Evolutionary conservation across 2,113 vertebrate species (phyloP).

Genomic region (Lamprotornis superbus): DNA sequence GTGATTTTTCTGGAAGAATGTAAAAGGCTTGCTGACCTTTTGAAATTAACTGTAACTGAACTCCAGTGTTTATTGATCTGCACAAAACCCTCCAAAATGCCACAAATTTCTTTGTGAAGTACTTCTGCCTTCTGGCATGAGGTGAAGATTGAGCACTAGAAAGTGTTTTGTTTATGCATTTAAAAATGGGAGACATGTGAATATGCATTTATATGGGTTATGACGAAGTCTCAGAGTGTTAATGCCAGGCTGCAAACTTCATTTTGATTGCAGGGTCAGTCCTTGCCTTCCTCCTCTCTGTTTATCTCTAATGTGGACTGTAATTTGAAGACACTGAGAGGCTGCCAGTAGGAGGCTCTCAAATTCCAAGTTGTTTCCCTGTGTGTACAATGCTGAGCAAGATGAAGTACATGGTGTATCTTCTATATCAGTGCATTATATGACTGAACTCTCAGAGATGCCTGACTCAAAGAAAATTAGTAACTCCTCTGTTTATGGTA

Average conservation of each 20-base stretch:
- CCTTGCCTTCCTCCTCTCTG: neutral
- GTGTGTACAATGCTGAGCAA: neutral
- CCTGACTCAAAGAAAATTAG: neutral
- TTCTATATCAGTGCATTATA: neutral
- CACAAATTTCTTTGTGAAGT: neutral
- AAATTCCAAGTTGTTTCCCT: neutral
- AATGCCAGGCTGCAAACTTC: neutral
- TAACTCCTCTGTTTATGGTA: neutral
- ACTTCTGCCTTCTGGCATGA: neutral
- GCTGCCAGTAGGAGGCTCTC: neutral
- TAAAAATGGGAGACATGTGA: neutral
- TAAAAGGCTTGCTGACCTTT: neutral
- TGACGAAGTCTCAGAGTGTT: neutral
- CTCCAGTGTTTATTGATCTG: neutral
- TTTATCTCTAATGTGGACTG: neutral
- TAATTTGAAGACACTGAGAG: neutral
- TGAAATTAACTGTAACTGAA: neutral
- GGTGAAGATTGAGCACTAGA: neutral
- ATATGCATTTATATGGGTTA: neutral
- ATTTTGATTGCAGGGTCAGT: neutral
- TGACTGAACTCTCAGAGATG: neutral
- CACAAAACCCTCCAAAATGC: neutral
- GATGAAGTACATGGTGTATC: neutral
- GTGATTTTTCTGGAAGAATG: neutral
- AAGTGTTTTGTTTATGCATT: neutral